Base-by-base conservation (phyloP, 2,797 vertebrate species). In the Bucorvus abyssinicus region DNA sequence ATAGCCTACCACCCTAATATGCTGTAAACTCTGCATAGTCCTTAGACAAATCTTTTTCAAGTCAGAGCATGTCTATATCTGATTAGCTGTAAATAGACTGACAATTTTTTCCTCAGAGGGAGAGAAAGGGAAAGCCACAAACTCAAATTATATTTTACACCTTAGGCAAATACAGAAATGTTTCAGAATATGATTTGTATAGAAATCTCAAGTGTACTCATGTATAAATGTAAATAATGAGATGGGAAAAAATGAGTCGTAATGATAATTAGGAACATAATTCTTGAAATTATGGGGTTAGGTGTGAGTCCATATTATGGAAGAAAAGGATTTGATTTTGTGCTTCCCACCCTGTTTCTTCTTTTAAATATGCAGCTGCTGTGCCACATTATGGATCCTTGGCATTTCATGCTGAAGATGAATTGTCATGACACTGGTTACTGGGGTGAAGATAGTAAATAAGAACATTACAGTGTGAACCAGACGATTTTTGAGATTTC, bases 21-120 rank as follows among this genome's bases (percentile, higher is more conserved):
- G n/a, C 75, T 80, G 38, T 57, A 92, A 96, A 89, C 40, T 29
- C 52, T 77, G 14, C 7, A 8, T 1, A 53, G 68, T 77, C 86
- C 64, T 94, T 38, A 80, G 57, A 83, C 83, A 84, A 82, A 74
- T 95, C 56, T 74, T 67, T 60, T 91, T 80, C 50, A 80, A 91
- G 57, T 92, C 83, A 67, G 67, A 85, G 26, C 60, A 23, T 91
- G 44, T 84, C 81, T 89, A 2, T 87, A 47, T 73, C 75, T 91
- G 84, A 83, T 94, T 79, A 90, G 60, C 61, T 93, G 84, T 85
- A 85, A 89, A 77, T n/a, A 93, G 60, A 61, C 56, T 91, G 84
- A 84, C 84, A 44, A 4, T 59, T 89, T 91, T 82, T 91, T 80
- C 38, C 75, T 87, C 75, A 55, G 56, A 93, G 70, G 52, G 16